Conservation (phyloP, 92 coral and sea anemone species). For the Zoanthus solanderi region DNA sequence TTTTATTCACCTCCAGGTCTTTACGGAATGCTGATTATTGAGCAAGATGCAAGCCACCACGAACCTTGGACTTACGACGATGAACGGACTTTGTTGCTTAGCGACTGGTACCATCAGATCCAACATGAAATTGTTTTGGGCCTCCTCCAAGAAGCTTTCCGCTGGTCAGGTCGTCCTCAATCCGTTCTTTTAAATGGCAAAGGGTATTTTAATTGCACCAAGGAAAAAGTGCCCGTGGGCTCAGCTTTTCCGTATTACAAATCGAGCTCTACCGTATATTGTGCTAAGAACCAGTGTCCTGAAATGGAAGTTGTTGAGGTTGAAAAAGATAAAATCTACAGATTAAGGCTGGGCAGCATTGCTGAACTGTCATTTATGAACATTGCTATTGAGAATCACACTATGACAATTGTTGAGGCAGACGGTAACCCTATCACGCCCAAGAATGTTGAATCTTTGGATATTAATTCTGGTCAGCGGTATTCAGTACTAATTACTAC, state of each 20-base stretch:
- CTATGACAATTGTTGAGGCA: constrained; percentile 46
- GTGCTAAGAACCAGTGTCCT: constrained; percentile 11
- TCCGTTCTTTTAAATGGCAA: constrained; percentile 32
- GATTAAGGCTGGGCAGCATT: constrained; percentile 42
- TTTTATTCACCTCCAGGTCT: background rate
- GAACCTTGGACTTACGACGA: constrained; percentile 48
- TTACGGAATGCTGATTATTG: constrained; percentile 48
- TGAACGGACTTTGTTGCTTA: constrained; percentile 49
- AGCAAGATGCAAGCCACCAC: background rate
- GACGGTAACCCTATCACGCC: constrained; percentile 34
- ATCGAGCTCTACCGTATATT: constrained; percentile 24
- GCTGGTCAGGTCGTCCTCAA: constrained; percentile 53
- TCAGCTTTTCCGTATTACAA: constrained; percentile 40
- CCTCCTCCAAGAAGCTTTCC: constrained; percentile 38
- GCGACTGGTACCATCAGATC: constrained; percentile 57
- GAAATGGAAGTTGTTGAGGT: constrained; percentile 42
- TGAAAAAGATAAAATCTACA: constrained; percentile 46
- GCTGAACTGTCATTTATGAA: constrained; percentile 57
- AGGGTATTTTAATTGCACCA: constrained; percentile 44
- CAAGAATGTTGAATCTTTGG: constrained; percentile 18
- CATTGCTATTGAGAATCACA: constrained; percentile 52
- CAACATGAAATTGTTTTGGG: constrained; percentile 52
- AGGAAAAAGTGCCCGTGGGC: constrained; percentile 16
- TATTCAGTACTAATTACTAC: constrained; percentile 46
- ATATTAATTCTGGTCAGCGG: constrained; percentile 48